Evolutionary conservation across 2,888 invertebrate genomes (phyloP).

Genomic region (Anthophora plumipes): DNA sequence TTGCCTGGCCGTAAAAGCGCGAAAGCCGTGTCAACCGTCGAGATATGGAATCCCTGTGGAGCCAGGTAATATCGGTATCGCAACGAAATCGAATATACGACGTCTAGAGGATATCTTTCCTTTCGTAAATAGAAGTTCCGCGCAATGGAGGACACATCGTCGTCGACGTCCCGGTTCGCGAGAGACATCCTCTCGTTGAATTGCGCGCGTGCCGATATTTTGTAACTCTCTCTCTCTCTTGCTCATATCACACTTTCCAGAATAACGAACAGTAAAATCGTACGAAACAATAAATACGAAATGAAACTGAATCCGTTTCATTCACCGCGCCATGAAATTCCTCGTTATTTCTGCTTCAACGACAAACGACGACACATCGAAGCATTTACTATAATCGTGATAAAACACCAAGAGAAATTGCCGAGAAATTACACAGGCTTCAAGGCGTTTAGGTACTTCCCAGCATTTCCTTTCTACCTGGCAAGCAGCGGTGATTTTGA

Average conservation of each 20-base stretch:
- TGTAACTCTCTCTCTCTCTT: background rate
- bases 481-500: conserved; percentile 10
- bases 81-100: conserved; percentile 58
- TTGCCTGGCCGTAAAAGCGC: conserved; percentile 61
- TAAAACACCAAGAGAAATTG: background rate
- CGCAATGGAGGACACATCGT: conserved; percentile 17
- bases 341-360: background rate
- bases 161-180: background rate
- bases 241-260: too few species aligned
- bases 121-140: conserved; percentile 18
- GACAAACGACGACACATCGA: background rate
- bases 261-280: background rate
- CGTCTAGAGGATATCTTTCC: conserved; percentile 29
- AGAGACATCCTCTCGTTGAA: conserved; percentile 4
- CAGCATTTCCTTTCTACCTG: conserved; percentile 1
- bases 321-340: too few species aligned
- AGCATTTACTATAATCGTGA: background rate
- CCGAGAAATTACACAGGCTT: background rate
- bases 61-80: conserved; percentile 55
- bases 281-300: background rate
- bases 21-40: conserved; percentile 68
- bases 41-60: conserved; percentile 63
- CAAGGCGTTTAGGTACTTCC: too few species aligned
- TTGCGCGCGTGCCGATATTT: background rate
- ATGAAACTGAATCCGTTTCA: background rate